These are phyloP conservation scores for Tokudaia tokunoshimensis DNA, from an alignment of 2,797 vertebrate genomes.

Conservation along the genomic window DNA sequence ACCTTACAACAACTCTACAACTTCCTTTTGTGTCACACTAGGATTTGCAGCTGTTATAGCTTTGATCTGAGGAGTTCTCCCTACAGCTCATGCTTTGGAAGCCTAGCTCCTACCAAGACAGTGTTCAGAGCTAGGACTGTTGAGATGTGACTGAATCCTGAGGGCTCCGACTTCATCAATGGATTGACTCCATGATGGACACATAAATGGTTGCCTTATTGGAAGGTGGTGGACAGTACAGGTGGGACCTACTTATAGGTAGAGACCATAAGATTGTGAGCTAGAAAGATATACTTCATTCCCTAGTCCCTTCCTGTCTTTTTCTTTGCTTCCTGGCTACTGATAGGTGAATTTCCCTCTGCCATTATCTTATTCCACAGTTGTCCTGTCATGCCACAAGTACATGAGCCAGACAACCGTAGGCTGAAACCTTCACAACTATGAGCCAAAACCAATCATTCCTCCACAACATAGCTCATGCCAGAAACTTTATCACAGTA, in stretches of 20 bases:
- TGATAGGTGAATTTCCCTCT: background rate
- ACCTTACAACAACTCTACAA: background rate
- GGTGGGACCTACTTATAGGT: background rate
- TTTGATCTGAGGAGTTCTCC: background rate
- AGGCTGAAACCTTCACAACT: background rate
- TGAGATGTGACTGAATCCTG: background rate
- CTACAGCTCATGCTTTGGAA: background rate
- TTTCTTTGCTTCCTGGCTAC: background rate
- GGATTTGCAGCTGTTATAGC: background rate
- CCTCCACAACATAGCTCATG: background rate
- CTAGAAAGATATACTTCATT: background rate
- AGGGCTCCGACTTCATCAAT: background rate
- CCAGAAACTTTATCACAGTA: no score
- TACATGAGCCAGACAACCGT: background rate
- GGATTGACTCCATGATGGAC: background rate
- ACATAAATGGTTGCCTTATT: background rate
- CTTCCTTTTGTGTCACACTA: slow-evolving; percentile 20
- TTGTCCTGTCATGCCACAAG: background rate
- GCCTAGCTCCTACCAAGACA: no score
- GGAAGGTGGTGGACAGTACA: background rate
- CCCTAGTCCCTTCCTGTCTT: background rate
- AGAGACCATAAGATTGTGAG: background rate
- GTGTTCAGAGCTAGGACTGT: background rate
- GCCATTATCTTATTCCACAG: background rate
- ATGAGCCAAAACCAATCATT: background rate